phyloP scores from a whole-genome alignment of 2,113 vertebrate species.

The Hucho hucho region DNA sequence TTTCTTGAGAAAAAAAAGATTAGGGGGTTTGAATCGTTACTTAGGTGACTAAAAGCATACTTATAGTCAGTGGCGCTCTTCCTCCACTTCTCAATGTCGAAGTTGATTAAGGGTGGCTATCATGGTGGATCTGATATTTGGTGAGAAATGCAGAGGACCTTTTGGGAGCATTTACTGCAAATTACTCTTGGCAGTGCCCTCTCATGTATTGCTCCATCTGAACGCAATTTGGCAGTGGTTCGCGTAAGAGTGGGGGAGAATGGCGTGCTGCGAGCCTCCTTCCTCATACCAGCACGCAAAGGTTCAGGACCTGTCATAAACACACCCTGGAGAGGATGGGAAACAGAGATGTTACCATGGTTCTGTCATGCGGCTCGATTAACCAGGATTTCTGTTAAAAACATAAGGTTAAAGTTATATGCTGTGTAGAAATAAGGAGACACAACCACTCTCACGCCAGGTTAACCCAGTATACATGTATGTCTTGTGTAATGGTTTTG shows the following conservation, averaged over 20 bases:
- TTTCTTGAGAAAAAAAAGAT: constrained; percentile 42
- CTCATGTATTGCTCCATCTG: constrained; percentile 64
- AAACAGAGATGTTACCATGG: constrained; percentile 57
- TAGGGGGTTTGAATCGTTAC: constrained; percentile 43
- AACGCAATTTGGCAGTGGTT: constrained; percentile 69
- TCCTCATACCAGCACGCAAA: constrained; percentile 52
- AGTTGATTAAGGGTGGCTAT: constrained; percentile 65
- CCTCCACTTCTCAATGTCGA: constrained; percentile 56
- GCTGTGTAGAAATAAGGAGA: not conserved
- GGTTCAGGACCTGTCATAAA: constrained; percentile 61
- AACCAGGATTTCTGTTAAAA: constrained; percentile 43
- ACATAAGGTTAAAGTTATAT: constrained; percentile 44
- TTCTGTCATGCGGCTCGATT: constrained; percentile 46
- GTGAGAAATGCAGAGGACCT: constrained; percentile 58
- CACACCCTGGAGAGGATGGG: constrained; percentile 49
- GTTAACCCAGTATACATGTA: too few species aligned
- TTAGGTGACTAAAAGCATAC: constrained; percentile 59
- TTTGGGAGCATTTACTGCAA: constrained; percentile 62
- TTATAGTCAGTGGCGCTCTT: constrained; percentile 50
- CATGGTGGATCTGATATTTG: constrained; percentile 57
- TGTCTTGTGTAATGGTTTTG: too few species aligned
- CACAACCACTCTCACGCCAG: too few species aligned
- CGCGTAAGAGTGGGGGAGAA: constrained; percentile 9
- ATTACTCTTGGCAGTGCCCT: constrained; percentile 65
- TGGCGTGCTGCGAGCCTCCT: constrained; percentile 44